These are phyloP conservation scores for Lepidonotus clava DNA, from an alignment of 2,888 invertebrate genomes.

Conservation along the genomic window DNA sequence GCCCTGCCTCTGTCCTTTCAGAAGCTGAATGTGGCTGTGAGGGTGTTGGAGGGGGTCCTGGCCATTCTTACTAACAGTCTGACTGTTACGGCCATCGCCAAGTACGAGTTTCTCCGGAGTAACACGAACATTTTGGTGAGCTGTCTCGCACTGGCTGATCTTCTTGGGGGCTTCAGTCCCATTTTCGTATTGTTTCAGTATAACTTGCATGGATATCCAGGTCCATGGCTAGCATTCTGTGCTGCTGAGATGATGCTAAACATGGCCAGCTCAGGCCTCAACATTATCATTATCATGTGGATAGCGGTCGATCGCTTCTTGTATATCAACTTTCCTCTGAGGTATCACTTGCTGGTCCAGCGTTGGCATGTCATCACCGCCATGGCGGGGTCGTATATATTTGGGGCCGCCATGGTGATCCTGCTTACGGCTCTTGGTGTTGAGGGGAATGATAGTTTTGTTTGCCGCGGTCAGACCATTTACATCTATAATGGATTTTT, in stretches of 20 bases:
- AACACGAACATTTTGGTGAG: neutral
- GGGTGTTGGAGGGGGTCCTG: neutral
- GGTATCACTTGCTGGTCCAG: neutral
- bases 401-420: too few relatives aligned
- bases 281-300: neutral
- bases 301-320: neutral
- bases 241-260: neutral
- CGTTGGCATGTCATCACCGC: neutral
- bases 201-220: neutral
- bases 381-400: neutral
- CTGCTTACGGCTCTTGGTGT: too few relatives aligned
- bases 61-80: neutral
- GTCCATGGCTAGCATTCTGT: neutral
- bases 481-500: too few relatives aligned
- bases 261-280: neutral
- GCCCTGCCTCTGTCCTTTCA: neutral
- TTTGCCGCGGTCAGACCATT: too few relatives aligned
- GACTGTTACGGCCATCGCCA: neutral
- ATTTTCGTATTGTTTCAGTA: neutral
- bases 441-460: too few relatives aligned
- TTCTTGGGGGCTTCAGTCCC: neutral
- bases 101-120: constrained; percentile 2
- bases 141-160: neutral
- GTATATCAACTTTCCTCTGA: neutral
- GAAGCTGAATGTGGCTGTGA: neutral